A percentile compares a stretch with the other conserved stretches of the same genome.
Conservation (phyloP, 2,888 invertebrate species). For the Ischnus inquisitorius region DNA sequence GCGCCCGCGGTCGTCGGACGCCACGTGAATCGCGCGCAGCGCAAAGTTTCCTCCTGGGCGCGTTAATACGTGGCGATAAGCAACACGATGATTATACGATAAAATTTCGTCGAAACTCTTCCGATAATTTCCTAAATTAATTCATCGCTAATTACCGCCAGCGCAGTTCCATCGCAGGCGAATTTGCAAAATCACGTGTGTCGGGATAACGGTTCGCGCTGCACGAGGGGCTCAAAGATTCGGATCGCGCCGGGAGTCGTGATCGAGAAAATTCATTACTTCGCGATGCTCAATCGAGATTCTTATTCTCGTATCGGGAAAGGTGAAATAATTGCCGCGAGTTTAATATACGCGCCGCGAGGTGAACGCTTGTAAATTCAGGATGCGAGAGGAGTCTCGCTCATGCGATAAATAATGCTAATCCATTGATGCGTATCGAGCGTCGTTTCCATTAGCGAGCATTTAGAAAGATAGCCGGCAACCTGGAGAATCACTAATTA, state of each 20-base stretch:
- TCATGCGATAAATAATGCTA: conserved; percentile 44
- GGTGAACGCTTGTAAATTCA: conserved; percentile 17
- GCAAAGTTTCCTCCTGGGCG: conserved; percentile 57
- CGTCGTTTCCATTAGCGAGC: conserved; percentile 58
- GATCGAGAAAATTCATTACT: conserved; percentile 39
- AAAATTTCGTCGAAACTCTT: conserved; percentile 62
- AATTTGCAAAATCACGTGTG: neutral
- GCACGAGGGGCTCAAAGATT: conserved; percentile 1
- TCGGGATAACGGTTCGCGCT: neutral
- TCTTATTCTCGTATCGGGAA: conserved; percentile 38
- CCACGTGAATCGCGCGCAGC: conserved; percentile 68
- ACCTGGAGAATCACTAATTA: conserved; percentile 45
- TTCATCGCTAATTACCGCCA: conserved; percentile 31
- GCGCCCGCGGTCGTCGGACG: neutral
- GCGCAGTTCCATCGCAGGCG: neutral
- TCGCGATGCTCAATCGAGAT: conserved; percentile 2
- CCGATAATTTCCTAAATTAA: conserved; percentile 50
- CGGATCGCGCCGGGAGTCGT: conserved; percentile 39
- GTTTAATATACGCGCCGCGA: conserved; percentile 51
- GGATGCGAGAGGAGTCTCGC: conserved; percentile 42
- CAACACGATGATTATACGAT: conserved; percentile 34
- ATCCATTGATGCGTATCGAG: conserved; percentile 43
- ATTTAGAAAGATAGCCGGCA: conserved; percentile 42
- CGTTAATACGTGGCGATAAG: conserved; percentile 19
- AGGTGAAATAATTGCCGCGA: conserved; percentile 55